These are phyloP conservation scores for Caenorhabditis sulstoni DNA, from an alignment of 2,888 invertebrate species.

Conservation along the genomic window DNA sequence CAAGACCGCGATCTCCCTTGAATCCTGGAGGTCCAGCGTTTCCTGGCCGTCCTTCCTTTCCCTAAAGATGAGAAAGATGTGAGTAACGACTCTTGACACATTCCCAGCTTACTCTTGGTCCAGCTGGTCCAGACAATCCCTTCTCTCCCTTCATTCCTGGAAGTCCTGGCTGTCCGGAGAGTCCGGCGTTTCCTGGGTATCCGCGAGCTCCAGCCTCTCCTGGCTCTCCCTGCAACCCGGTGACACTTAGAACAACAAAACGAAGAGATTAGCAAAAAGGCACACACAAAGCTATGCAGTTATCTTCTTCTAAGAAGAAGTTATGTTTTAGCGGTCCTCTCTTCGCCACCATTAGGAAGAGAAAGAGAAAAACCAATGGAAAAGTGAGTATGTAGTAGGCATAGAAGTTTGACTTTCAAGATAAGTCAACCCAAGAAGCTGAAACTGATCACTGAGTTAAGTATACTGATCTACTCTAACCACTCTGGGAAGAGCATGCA, in stretches of 20 bases:
- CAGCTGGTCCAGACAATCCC: constrained; percentile 85
- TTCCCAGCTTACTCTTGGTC: constrained; percentile 83
- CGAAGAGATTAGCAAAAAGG: constrained; percentile 6
- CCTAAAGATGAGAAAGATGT: constrained; percentile 66
- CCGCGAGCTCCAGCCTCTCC: constrained; percentile 79
- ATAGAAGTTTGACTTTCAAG: not conserved
- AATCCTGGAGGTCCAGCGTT: constrained; percentile 79
- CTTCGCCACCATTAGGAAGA: not conserved
- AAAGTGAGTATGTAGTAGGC: not conserved
- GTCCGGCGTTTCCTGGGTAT: constrained; percentile 82
- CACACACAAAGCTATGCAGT: constrained; percentile 49
- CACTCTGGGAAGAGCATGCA: constrained; percentile 43
- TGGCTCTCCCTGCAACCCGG: constrained; percentile 77
- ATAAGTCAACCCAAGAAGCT: not conserved
- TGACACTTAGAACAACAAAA: constrained; percentile 28
- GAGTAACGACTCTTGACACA: not conserved
- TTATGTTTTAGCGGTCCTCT: not conserved
- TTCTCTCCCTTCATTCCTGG: constrained; percentile 82
- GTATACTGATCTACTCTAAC: constrained; percentile 17
- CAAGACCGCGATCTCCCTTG: constrained; percentile 80
- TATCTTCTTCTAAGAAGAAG: constrained; percentile 23
- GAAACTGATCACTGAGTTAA: not conserved
- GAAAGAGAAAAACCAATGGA: not conserved
- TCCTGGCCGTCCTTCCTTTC: constrained; percentile 80
- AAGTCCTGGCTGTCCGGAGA: constrained; percentile 81